A percentile compares a stretch with the other conserved stretches of the same genome.
Evolutionary conservation across 1,140 invertebrate species (phyloP).

Genomic region (Magallana gigas): DNA sequence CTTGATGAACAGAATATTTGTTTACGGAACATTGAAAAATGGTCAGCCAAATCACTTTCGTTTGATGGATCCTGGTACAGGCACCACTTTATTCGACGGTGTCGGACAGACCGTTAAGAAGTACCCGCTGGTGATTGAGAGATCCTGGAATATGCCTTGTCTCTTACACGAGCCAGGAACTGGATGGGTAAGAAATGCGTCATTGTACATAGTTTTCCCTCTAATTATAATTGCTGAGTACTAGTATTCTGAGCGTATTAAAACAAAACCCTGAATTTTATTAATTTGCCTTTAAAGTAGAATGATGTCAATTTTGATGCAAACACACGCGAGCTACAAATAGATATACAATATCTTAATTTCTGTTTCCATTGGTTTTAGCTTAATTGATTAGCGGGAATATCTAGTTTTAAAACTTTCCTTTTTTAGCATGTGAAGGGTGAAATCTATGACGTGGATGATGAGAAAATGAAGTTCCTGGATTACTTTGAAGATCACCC

Average conservation of each 20-base stretch:
- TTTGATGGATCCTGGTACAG: constrained; percentile 23
- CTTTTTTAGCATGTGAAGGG: not conserved
- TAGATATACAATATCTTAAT: no score
- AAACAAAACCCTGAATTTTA: no score
- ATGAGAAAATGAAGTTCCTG: not conserved
- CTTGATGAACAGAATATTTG: constrained; percentile 42
- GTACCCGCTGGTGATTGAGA: constrained; percentile 45
- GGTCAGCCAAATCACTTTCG: constrained; percentile 37
- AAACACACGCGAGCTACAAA: no score
- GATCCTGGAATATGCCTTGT: constrained; percentile 36
- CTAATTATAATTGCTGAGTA: no score
- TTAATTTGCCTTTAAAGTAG: no score
- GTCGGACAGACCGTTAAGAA: not conserved
- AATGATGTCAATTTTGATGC: no score
- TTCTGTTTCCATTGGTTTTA: no score
- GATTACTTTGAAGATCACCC: constrained; percentile 32
- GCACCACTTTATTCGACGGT: not conserved
- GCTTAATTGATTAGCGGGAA: no score
- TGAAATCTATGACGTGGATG: constrained; percentile 32
- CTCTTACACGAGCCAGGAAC: not conserved
- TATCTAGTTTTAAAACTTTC: no score
- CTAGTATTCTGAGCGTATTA: no score
- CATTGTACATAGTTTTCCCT: no score
- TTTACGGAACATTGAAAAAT: constrained; percentile 45
- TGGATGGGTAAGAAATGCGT: not conserved